These are phyloP conservation scores for Sphinx pinastri DNA, from an alignment of 2,888 invertebrate genomes.

Conservation along the genomic window DNA sequence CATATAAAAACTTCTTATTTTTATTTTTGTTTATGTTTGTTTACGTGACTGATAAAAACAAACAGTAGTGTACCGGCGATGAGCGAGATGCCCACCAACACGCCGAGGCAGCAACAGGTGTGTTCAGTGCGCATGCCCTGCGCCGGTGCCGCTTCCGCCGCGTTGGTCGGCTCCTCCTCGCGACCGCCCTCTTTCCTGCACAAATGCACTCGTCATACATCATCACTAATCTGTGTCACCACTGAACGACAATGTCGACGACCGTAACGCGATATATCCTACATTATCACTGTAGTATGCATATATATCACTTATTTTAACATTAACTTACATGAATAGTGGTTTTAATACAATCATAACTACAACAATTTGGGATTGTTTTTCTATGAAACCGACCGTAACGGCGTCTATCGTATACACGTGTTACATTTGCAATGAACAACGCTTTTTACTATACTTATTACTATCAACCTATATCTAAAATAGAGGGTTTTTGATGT, in stretches of 20 bases:
- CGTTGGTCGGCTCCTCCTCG: constrained; percentile 78
- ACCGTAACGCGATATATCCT: neutral
- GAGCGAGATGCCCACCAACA: constrained; percentile 81
- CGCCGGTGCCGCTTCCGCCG: constrained; percentile 59
- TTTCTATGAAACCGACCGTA: neutral
- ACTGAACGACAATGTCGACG: neutral
- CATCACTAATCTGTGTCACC: constrained; percentile 1
- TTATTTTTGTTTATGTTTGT: no score
- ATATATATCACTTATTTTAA: neutral
- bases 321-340: neutral
- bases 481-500: no score
- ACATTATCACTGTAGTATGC: neutral
- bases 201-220: constrained; percentile 33
- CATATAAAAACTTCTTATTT: no score
- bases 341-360: neutral
- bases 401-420: no score
- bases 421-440: neutral
- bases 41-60: no score
- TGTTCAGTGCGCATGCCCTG: constrained; percentile 75
- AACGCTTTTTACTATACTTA: neutral
- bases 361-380: neutral
- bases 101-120: constrained; percentile 81
- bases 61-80: constrained; percentile 67
- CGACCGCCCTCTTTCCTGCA: constrained; percentile 80
- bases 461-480: no score